phyloP scores from a whole-genome alignment of 2,888 invertebrate genomes.

The Coleophora flavipennella region DNA sequence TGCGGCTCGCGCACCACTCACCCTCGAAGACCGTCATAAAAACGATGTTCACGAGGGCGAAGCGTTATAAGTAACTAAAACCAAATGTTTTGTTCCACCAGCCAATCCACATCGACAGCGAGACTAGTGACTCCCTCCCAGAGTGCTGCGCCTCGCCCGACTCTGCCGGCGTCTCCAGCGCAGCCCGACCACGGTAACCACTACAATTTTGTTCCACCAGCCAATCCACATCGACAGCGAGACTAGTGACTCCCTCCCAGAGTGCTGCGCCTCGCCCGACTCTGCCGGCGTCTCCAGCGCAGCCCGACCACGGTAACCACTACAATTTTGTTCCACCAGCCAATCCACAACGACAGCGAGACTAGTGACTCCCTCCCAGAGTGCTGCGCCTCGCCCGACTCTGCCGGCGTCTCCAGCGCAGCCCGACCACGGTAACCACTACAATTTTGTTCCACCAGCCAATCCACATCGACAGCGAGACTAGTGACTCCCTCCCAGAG shows the following conservation, averaged over 20 bases:
- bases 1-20: too few species aligned
- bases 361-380: slow-evolving; percentile 62
- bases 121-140: slow-evolving; percentile 60
- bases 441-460: slow-evolving; percentile 27
- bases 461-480: slow-evolving; percentile 65
- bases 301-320: slow-evolving; percentile 25
- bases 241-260: slow-evolving; percentile 60
- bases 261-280: slow-evolving; percentile 54
- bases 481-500: slow-evolving; percentile 59
- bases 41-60: too few species aligned
- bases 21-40: too few species aligned
- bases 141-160: slow-evolving; percentile 58
- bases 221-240: slow-evolving; percentile 66
- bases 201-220: slow-evolving; percentile 20
- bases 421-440: slow-evolving; percentile 25
- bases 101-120: slow-evolving; percentile 66
- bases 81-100: slow-evolving; percentile 20
- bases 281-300: slow-evolving; percentile 38
- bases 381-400: slow-evolving; percentile 54
- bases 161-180: slow-evolving; percentile 38
- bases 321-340: slow-evolving; percentile 23
- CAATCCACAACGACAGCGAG: slow-evolving; percentile 65
- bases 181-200: slow-evolving; percentile 26
- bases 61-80: too few species aligned
- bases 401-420: slow-evolving; percentile 35